Conservation (phyloP, 2,797 vertebrate species). For the Discoglossus pictus region DNA sequence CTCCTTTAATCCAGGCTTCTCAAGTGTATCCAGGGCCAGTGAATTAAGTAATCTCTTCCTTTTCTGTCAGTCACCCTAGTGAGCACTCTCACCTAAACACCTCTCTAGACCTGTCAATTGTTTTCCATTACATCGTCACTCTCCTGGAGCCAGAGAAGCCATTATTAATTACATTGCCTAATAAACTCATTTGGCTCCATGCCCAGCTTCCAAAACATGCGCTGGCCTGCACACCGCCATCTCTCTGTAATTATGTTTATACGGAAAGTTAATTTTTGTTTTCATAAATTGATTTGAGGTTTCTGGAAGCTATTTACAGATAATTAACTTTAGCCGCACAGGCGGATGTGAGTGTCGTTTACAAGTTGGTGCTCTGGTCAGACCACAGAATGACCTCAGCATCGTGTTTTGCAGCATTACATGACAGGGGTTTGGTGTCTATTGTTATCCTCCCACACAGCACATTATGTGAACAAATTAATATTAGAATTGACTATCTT, state of each 20-base stretch:
- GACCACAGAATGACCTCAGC: conserved; percentile 33
- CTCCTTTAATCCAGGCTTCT: too few species aligned
- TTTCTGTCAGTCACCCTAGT: neutral
- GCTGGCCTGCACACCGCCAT: conserved; percentile 65
- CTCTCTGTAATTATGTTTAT: conserved; percentile 73
- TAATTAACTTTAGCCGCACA: conserved; percentile 69
- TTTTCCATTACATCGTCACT: conserved; percentile 40
- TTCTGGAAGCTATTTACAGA: conserved; percentile 70
- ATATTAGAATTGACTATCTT: too few species aligned
- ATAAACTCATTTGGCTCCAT: conserved; percentile 72
- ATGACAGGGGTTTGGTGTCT: too few species aligned
- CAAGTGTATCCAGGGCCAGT: too few species aligned
- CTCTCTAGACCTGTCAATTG: conserved; percentile 38
- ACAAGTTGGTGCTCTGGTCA: conserved; percentile 46
- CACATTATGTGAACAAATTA: too few species aligned
- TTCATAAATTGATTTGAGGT: conserved; percentile 74
- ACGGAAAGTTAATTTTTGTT: conserved; percentile 75
- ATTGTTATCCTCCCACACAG: fast-evolving
- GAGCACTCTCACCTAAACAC: conserved; percentile 13
- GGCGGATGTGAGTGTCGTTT: conserved; percentile 57
- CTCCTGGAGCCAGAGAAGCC: conserved; percentile 61
- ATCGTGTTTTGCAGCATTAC: conserved; percentile 13
- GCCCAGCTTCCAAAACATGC: conserved; percentile 68
- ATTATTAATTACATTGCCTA: conserved; percentile 72
- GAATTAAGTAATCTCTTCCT: conserved; percentile 17